Base-by-base conservation (phyloP, 1,140 invertebrate species). In the Phocides pigmalion region DNA sequence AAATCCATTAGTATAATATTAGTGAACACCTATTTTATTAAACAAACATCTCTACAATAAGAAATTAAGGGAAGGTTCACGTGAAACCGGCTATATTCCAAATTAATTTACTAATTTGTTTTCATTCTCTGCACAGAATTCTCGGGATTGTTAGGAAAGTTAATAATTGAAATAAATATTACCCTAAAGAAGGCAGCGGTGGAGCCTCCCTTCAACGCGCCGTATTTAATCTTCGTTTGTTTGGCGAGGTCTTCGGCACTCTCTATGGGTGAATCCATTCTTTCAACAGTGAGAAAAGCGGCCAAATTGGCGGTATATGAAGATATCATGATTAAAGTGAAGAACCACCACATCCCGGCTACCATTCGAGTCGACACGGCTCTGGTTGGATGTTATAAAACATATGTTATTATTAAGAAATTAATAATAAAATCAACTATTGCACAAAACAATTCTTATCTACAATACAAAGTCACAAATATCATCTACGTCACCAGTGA, bases 231-330 rank as follows among this genome's bases (percentile, higher is more conserved):
- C 92, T 97, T 97, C 0, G 97, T 98, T 89, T 99, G 98, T 87
- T 98, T 98, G 5, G 98, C 97, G 44, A 99, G 92, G 92, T 99
- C 98, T 86, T 99, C 98, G 0, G 97, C 97, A 77, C 95, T 97
- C 87, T 98, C 97, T 54, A 99, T 99, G 4, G 98, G 97, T 0
- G 97, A 97, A 84, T 98, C 97, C 95, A 99, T 97, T 70, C 98
- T 93, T 84, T 99, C 98, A 2, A 99, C 98, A 0, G 98, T 99
- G 3, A 99, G 91, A 91, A 99, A 99, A 19, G 98, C 98, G 15
- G 98, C 98, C 74, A 99, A 93, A 89, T 99, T 99, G 25, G 98
- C 98, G 17, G 98, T 99, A 91, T 99, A 99, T 0, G 98, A 99
- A 11, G 98, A 99, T 78, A 99, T 99, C 95, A 99, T 98, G 74